Conservation (phyloP, 2,797 vertebrate species). For the Helostoma temminkii region DNA sequence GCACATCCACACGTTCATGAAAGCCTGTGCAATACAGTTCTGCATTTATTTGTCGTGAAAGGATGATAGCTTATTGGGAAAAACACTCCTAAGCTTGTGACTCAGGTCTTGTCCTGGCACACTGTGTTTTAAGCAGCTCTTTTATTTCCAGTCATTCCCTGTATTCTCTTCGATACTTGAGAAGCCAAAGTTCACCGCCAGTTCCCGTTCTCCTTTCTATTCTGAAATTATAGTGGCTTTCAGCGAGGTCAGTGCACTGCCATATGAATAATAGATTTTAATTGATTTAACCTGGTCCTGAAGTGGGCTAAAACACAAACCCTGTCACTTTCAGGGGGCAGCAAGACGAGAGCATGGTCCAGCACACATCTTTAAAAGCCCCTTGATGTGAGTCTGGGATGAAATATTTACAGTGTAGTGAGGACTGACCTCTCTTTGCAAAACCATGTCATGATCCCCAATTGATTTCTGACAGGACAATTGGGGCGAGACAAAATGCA, state of each 20-base stretch:
- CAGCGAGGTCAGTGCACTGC: conserved; percentile 75
- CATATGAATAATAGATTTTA: conserved; percentile 97
- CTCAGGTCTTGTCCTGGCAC: conserved; percentile 40
- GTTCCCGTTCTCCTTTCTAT: conserved; percentile 74
- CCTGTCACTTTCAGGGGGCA: conserved; percentile 92
- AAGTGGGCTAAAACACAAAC: conserved; percentile 91
- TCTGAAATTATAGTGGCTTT: conserved; percentile 79
- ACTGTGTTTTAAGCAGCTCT: conserved; percentile 57
- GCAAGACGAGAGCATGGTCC: conserved; percentile 87
- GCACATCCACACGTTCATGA: conserved; percentile 48
- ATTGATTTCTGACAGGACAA: conserved; percentile 95
- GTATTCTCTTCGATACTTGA: conserved; percentile 70
- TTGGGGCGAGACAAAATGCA: conserved; percentile 91
- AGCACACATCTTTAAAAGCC: conserved; percentile 94
- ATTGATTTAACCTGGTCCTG: conserved; percentile 97
- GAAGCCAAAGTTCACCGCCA: conserved; percentile 76
- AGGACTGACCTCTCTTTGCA: conserved; percentile 91
- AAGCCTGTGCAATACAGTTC: conserved; percentile 39
- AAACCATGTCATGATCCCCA: conserved; percentile 91
- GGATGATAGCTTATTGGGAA: conserved; percentile 51
- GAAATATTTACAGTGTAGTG: conserved; percentile 92
- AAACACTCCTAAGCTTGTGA: conserved; percentile 31
- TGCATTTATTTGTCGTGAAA: conserved; percentile 57
- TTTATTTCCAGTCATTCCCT: conserved; percentile 60
- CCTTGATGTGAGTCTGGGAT: conserved; percentile 91